Conservation (phyloP, 2,113 vertebrate genomes). For the Notothenia rossii region DNA sequence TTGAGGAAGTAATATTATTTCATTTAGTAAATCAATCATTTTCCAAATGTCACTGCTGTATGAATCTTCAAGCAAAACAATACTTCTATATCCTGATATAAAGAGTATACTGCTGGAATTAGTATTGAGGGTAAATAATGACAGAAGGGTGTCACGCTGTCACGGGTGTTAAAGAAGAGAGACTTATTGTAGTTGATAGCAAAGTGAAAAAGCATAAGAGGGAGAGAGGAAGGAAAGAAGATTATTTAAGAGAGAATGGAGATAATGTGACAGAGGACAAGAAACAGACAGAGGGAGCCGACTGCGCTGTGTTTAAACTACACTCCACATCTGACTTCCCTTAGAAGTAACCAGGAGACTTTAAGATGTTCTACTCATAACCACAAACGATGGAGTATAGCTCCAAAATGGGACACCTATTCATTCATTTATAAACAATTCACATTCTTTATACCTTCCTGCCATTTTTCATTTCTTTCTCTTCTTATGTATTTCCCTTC, state of each 20-base stretch:
- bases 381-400: background rate
- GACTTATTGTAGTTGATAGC: background rate
- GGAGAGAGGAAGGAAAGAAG: slow-evolving; percentile 2
- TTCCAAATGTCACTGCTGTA: too few species aligned
- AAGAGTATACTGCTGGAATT: too few species aligned
- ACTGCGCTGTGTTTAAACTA: slow-evolving; percentile 53
- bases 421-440: background rate
- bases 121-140: background rate
- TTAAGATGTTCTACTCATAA: background rate
- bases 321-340: slow-evolving; percentile 42
- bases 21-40: too few species aligned
- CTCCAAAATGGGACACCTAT: background rate
- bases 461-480: background rate
- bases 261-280: slow-evolving; percentile 46
- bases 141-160: background rate
- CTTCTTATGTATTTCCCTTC: background rate
- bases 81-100: too few species aligned
- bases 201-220: background rate
- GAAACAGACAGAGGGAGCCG: slow-evolving; percentile 31
- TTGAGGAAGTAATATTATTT: too few species aligned
- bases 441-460: background rate
- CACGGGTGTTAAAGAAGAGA: background rate
- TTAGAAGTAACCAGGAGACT: slow-evolving; percentile 43
- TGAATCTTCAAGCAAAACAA: too few species aligned
- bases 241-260: slow-evolving; percentile 38